phyloP scores from a whole-genome alignment of 2,113 vertebrate genomes.

The Poeciliopsis retropinna region DNA sequence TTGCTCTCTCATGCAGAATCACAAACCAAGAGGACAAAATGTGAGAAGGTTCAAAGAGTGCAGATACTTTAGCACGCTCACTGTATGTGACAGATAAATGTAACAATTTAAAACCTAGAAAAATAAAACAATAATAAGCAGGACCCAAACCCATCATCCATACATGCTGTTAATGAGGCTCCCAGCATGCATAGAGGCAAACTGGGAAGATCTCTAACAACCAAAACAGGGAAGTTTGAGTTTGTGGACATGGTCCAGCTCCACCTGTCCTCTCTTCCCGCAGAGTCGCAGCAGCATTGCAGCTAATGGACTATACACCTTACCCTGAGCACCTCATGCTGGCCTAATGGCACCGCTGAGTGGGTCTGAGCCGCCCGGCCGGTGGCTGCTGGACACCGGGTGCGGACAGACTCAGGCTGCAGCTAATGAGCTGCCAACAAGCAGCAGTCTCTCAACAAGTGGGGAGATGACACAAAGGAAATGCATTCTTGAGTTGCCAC shows the following conservation, averaged over 20 bases:
- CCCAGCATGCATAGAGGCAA: background rate
- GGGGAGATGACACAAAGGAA: no score
- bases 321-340: slow-evolving; percentile 22
- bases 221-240: background rate
- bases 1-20: no score
- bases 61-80: no score
- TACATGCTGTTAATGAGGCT: no score
- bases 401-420: slow-evolving; percentile 34
- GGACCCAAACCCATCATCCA: slow-evolving; percentile 1
- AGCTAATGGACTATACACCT: slow-evolving; percentile 42
- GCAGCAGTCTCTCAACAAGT: background rate
- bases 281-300: slow-evolving; percentile 29
- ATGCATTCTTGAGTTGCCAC: no score
- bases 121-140: background rate
- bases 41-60: no score
- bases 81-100: background rate
- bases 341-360: slow-evolving; percentile 27
- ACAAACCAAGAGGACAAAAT: no score
- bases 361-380: no score
- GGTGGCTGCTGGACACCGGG: slow-evolving; percentile 16
- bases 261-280: slow-evolving; percentile 11
- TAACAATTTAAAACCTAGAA: slow-evolving; percentile 6
- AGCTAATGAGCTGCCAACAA: slow-evolving; percentile 39
- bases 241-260: background rate
- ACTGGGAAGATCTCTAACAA: background rate